Base-by-base conservation (phyloP, 2,888 invertebrate genomes). In the Epinotia brunnichana region DNA sequence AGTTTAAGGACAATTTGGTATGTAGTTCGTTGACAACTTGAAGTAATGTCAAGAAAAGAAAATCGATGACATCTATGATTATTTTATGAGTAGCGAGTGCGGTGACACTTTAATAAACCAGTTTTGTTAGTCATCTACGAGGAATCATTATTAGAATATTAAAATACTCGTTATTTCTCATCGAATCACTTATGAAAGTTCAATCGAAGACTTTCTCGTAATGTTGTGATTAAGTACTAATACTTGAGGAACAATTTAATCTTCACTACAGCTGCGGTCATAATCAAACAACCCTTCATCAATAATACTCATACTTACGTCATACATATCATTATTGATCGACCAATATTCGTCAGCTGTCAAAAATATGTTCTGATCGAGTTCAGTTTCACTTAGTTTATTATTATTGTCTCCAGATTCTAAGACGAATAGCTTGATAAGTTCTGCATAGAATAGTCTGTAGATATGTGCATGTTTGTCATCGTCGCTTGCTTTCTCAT, bases 251-350 rank as follows among this genome's bases (percentile, higher is more conserved):
- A 7, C n/a, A 13, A n/a, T 17, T 24, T 51, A 2, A 51, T 29
- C n/a, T 51, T 9, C 24, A 29, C n/a, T 29, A 56, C 24, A 29
- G 24, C 15, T 1, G 7, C 29, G 1, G 19, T 13, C n/a, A 29
- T n/a, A 44, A 10, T 62, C 29, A 11, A 48, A 48, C 24, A 29
- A 13, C 19, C 11, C 15, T 57, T 29, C 7, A 51, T n/a, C 15
- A 35, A n/a, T 24, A 2, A 39, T 48, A 19, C 5, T 17, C 39
- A 75, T 29, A 41, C 80, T 85, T 89, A 95, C 95, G 85, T 94
- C 92, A 74, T 94, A 94, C 13, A 96, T 84, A 74, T 93, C 90
- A 59, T 87, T 87, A 1, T 94, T 93, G 2, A 95, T 90, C 56
- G 89, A 89, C 51, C 94, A 92, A 74, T 94, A 94, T 69, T 94